Base-by-base conservation (phyloP, 1,140 invertebrate genomes). In the Microplitis mediator region DNA sequence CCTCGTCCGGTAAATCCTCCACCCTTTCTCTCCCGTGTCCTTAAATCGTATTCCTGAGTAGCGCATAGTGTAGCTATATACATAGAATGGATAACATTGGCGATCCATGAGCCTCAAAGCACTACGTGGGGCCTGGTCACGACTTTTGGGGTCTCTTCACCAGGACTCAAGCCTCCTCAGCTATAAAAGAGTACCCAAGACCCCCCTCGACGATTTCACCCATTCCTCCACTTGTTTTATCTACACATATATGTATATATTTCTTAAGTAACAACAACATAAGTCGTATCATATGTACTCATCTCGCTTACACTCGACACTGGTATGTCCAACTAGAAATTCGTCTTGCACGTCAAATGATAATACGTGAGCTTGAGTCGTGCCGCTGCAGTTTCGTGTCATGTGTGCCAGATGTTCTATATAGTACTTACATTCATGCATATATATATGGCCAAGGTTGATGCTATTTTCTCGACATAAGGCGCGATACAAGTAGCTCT, bases 1-100 rank as follows among this genome's bases (percentile, higher is more conserved):
- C n/a, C 35, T 61, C 23, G 9, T 61, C 58, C 31, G n/a, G n/a
- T 23, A 11, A 45, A n/a, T 54, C 52, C 23, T 62, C 34, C 60
- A 62, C 60, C 60, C 60, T 36, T 62, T 62, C 60, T 62, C 60
- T 62, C 60, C 35, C 60, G 4, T 36, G 60, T 62, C 34, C 60
- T 62, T 62, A 62, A 62, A 62, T 62, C 60, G 60, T 62, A 62
- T 62, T 62, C 60, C 60, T 13, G 8, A 11, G 35, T 62, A 23
- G 35, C 34, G n/a, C 35, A 34, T 5, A 35, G n/a, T 35, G n/a
- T 56, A 56, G 23, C 23, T 56, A 45, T 11, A 45, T 45, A 45
- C 39, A 58, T 23, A 58, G 56, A 31, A 58, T 54, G 51, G 51
- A 54, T 54, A 54, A 54, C 51, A 54, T 31, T 58, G 4, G 56